Percentiles rank a stretch among this genome's conserved stretches.
Evolutionary conservation across 2,888 invertebrate genomes (phyloP).

Genomic region (Spodoptera littoralis): DNA sequence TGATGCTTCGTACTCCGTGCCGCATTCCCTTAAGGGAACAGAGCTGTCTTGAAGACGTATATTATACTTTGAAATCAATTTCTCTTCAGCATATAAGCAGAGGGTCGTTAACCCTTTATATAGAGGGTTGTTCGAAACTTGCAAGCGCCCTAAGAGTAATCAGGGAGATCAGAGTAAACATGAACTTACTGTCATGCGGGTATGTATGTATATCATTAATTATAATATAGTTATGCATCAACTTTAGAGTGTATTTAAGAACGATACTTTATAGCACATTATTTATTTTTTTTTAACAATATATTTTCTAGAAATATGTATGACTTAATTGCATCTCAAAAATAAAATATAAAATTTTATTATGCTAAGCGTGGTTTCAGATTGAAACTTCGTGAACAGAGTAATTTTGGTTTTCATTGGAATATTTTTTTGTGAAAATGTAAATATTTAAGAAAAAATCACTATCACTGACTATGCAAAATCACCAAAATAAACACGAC

Average conservation of each 20-base stretch:
- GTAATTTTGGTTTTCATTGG: too few species aligned
- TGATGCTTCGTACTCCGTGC: conserved; percentile 5
- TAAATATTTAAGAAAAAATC: too few species aligned
- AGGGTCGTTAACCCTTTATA: conserved; percentile 51
- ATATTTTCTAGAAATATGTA: too few species aligned
- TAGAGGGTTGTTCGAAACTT: conserved; percentile 49
- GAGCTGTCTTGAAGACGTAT: conserved; percentile 18
- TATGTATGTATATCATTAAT: conserved; percentile 64
- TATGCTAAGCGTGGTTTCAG: too few species aligned
- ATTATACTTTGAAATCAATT: conserved; percentile 53
- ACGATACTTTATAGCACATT: conserved; percentile 4
- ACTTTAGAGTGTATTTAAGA: conserved; percentile 29
- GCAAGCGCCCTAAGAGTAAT: conserved; percentile 61
- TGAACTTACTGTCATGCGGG: conserved; percentile 80
- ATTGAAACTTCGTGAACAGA: too few species aligned
- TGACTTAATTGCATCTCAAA: too few species aligned
- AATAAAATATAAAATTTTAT: too few species aligned
- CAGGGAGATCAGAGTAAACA: conserved; percentile 78
- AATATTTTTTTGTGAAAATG: too few species aligned
- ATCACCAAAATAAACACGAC: too few species aligned
- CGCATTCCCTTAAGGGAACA: conserved; percentile 22
- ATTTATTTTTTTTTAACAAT: too few species aligned
- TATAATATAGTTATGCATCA: conserved; percentile 63
- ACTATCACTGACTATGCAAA: too few species aligned
- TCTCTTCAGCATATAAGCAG: conserved; percentile 37